Evolutionary conservation across 2,888 invertebrate species (phyloP), one percentile per base, ranked within the genome.

Genomic region (Synergus gifuensis): DNA sequence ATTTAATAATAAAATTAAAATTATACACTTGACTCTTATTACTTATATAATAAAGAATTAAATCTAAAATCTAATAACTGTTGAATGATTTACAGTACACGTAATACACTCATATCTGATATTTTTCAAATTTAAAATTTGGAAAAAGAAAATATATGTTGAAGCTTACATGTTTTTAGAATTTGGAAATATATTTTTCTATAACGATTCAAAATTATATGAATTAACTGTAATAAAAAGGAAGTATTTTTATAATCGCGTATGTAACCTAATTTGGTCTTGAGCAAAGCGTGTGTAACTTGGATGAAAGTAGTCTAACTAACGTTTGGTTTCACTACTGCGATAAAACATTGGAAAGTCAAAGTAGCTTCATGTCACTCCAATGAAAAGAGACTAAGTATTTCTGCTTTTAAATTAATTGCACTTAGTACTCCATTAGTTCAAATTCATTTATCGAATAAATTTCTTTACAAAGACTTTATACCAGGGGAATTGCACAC

Each of bases 331-430:
- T 73, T 73, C 73, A 54, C 73, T 73, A 49, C 73, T n/a, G 46
- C 54, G 69, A 73, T 73, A 73, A 73, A 73, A 73, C 54, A 73
- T 73, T 73, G 54, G 73, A 73, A 73, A 73, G 73, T 73, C 73
- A 73, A 73, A 54, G 73, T 54, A 54, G n/a, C 54, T 49, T 60
- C 60, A 60, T 36, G 49, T 73, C 49, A 28, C 28, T 73, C n/a
- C 36, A 73, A 36, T 49, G 54, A 73, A 73, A 73, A 54, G 54
- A 54, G 54, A 54, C 49, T 49, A 66, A 18, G 42, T 14, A n/a
- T 73, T 54, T 16, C 16, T 42, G 8, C n/a, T 1, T 66, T 66
- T n/a, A 8, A 28, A 54, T n/a, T 18, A 54, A 54, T 54, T 18
- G 8, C 54, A 54, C 9, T n/a, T n/a, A 54, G n/a, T n/a, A n/a